Conservation (phyloP, 2,888 invertebrate species). For the Lobophora halterata region DNA sequence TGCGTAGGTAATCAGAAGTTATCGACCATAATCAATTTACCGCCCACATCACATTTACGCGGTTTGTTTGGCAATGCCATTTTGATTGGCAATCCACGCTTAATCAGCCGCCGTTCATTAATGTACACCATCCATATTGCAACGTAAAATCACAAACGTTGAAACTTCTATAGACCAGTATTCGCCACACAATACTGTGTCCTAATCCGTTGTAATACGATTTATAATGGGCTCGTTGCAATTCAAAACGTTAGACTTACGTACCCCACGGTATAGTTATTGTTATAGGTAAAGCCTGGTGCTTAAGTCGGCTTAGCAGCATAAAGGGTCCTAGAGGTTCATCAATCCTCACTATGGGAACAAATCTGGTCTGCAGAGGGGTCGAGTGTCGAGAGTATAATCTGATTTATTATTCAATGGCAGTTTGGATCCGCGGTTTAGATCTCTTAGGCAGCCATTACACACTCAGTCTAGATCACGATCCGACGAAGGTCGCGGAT, state of each 20-base stretch:
- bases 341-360: constrained; percentile 26
- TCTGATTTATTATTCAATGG: constrained; percentile 28
- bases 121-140: constrained; percentile 23
- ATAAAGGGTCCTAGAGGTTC: constrained; percentile 27
- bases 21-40: constrained; percentile 26
- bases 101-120: constrained; percentile 27
- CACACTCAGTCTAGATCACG: too few relatives aligned
- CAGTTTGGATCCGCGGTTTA: constrained; percentile 11
- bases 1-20: constrained; percentile 9
- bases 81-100: constrained; percentile 31
- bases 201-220: constrained; percentile 25
- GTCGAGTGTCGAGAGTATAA: constrained; percentile 26
- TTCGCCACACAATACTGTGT: constrained; percentile 19
- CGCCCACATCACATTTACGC: constrained; percentile 22
- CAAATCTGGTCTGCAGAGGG: constrained; percentile 29
- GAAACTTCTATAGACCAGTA: constrained; percentile 17
- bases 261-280: constrained; percentile 25
- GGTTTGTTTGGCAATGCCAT: constrained; percentile 30
- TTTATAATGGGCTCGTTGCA: constrained; percentile 17
- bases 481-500: too few relatives aligned
- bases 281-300: constrained; percentile 28
- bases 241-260: constrained; percentile 16
- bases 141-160: constrained; percentile 29
- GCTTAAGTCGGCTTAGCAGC: constrained; percentile 32
- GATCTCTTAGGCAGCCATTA: constrained; percentile 2